phyloP scores from a whole-genome alignment of 2,888 invertebrate species.

The Panzeria rudis region DNA sequence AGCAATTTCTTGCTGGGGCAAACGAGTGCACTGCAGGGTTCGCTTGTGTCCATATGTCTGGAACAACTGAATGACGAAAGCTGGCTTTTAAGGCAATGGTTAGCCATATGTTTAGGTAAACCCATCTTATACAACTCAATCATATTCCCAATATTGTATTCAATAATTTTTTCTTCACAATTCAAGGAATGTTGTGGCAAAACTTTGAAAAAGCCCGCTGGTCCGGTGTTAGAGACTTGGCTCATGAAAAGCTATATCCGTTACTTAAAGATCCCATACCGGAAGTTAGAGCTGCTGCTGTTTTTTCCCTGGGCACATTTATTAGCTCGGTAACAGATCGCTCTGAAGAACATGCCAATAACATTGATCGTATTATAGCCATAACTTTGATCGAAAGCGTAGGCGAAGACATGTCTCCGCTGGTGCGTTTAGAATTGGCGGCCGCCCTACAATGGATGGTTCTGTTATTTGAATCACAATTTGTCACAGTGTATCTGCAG shows the following conservation, averaged over 20 bases:
- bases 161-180: conserved; percentile 39
- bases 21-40: conserved; percentile 95
- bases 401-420: conserved; percentile 92
- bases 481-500: conserved; percentile 90
- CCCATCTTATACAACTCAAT: neutral
- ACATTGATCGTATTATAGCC: conserved; percentile 96
- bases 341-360: conserved; percentile 96
- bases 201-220: conserved; percentile 94
- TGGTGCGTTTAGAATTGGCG: conserved; percentile 94
- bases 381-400: conserved; percentile 92
- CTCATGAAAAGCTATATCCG: conserved; percentile 96
- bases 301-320: conserved; percentile 97
- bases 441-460: conserved; percentile 94
- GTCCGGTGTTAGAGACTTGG: conserved; percentile 97
- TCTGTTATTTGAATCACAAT: conserved; percentile 93
- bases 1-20: conserved; percentile 94
- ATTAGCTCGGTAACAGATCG: conserved; percentile 92
- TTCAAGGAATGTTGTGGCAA: conserved; percentile 89
- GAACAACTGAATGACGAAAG: conserved; percentile 92
- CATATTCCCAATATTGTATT: conserved; percentile 12
- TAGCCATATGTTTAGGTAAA: conserved; percentile 95
- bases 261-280: conserved; percentile 92
- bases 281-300: conserved; percentile 96
- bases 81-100: conserved; percentile 91
- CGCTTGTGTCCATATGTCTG: conserved; percentile 94